Evolutionary conservation across 2,888 invertebrate species (phyloP).

Genomic region (Sarcophaga carnaria): DNA sequence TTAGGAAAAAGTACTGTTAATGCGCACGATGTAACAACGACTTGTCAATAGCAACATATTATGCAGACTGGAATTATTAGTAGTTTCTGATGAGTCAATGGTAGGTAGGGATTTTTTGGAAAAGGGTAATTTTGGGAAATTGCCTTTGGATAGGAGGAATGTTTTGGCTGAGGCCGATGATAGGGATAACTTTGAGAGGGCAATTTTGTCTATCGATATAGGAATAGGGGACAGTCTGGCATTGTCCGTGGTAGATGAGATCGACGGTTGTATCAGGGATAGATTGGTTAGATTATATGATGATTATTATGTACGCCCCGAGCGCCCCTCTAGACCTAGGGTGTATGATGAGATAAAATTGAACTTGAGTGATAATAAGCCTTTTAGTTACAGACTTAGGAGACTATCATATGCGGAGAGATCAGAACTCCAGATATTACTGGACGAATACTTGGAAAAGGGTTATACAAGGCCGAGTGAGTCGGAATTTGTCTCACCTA

Average conservation of each 20-base stretch:
- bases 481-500: slow-evolving; percentile 45
- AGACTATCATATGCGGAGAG: slow-evolving; percentile 41
- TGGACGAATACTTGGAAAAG: slow-evolving; percentile 40
- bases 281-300: slow-evolving; percentile 10
- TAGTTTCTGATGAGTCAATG: slow-evolving; percentile 35
- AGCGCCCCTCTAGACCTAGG: slow-evolving; percentile 17
- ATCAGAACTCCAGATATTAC: slow-evolving; percentile 20
- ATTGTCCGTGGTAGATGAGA: not conserved
- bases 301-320: slow-evolving; percentile 32
- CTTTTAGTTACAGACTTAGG: slow-evolving; percentile 46
- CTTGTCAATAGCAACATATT: too few relatives aligned
- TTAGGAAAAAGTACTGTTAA: too few relatives aligned
- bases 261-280: not conserved
- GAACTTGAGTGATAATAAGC: slow-evolving; percentile 21
- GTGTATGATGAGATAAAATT: slow-evolving; percentile 31
- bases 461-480: slow-evolving; percentile 44
- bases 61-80: not conserved
- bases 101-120: slow-evolving; percentile 46
- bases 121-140: not conserved
- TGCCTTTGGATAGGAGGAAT: not conserved
- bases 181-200: slow-evolving; percentile 12
- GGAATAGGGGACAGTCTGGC: not conserved
- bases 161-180: not conserved
- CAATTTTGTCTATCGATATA: slow-evolving; percentile 23
- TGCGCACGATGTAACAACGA: too few relatives aligned